Evolutionary conservation across 2,888 invertebrate species (phyloP), one percentile per base, ranked within the genome.

Genomic region (Cenopis cana): DNA sequence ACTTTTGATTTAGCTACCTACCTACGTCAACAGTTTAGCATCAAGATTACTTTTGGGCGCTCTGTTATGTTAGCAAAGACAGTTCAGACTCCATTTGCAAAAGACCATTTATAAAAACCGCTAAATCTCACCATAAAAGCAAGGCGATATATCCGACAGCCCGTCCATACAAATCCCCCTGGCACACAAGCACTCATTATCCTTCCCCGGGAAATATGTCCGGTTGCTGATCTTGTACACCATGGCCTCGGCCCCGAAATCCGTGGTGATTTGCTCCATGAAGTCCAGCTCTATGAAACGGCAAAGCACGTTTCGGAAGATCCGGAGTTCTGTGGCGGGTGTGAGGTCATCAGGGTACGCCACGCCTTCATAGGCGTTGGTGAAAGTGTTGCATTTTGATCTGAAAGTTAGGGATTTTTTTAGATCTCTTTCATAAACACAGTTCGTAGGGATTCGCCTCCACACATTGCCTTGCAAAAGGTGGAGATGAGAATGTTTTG

Each of bases 291-390:
- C 95, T 50, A 97, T 79, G 0, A 96, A 94, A 57, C 97, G 94
- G 84, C 98, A 98, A 80, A 98, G 96, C 0, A 97, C 95, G 77
- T 95, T 95, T 29, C 97, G 94, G 85, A 95, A 98, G 9, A 97
- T 83, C 17, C 94, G 88, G 74, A 97, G 91, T 0, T 87, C 83
- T 0, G 89, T 91, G 0, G 90, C 92, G 29, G 90, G 86, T 5
- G 87, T 85, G 65, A 98, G 79, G 59, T 94, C 89, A 0, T 94
- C 87, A 0, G 97, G 96, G 78, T 96, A 97, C 1, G 95, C 84
- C 0, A 96, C 94, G 0, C 97, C 97, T 83, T 97, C 97, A 74
- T 95, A 96, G 0, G 94, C 83, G 18, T 97, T 96, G 75, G 93
- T 94, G 17, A 97, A 90, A 3, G 94, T 90, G 82, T 96, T 96